These are phyloP conservation scores for Orycteropus afer DNA, from an alignment of 2,113 vertebrate species.

Conservation along the genomic window DNA sequence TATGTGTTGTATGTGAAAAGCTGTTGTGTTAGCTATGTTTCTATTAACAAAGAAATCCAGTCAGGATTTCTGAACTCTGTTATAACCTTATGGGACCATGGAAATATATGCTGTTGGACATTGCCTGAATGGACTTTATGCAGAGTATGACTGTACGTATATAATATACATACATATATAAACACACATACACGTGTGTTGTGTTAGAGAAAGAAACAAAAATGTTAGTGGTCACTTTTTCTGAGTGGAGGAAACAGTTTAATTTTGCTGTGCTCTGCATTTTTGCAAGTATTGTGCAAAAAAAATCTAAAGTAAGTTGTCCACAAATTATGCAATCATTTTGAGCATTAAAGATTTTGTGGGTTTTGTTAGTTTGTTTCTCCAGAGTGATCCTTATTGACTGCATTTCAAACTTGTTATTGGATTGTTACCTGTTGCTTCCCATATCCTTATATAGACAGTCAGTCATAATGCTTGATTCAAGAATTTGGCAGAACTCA, in stretches of 20 bases:
- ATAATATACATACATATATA: neutral
- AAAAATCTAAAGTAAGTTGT: neutral
- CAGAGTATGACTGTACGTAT: neutral
- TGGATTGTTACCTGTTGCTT: neutral
- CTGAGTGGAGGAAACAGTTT: neutral
- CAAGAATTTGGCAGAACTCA: conserved; percentile 10
- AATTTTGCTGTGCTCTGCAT: conserved; percentile 22
- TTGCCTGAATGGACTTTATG: too few relatives aligned
- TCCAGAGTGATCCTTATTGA: neutral
- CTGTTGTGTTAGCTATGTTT: too few relatives aligned
- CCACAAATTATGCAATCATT: neutral
- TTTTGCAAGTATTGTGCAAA: neutral
- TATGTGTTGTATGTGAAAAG: too few relatives aligned
- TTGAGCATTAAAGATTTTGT: neutral
- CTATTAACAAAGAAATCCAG: too few relatives aligned
- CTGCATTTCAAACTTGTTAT: neutral
- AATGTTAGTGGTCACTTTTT: conserved; percentile 25
- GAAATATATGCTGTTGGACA: too few relatives aligned
- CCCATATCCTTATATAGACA: neutral
- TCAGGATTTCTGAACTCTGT: too few relatives aligned
- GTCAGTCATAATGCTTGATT: conserved; percentile 14
- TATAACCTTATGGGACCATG: too few relatives aligned
- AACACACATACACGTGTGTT: neutral
- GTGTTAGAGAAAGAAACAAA: conserved; percentile 21
- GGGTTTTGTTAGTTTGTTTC: conserved; percentile 29